Conservation (phyloP, 1,140 invertebrate genomes). For the Zophobas morio region DNA sequence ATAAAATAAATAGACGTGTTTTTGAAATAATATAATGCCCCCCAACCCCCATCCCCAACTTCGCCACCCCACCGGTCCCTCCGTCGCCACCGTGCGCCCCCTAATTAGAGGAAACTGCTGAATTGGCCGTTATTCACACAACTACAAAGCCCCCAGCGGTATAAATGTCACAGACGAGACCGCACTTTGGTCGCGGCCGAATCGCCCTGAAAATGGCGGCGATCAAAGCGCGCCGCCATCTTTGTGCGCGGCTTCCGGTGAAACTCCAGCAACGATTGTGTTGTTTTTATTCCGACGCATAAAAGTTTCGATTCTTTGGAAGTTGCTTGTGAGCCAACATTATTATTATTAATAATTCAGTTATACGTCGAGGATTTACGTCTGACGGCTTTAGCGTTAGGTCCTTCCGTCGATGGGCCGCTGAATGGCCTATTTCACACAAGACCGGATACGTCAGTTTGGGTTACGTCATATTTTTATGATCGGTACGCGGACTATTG, state of each 20-base stretch:
- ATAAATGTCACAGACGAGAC: slow-evolving; percentile 50
- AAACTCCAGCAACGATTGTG: slow-evolving; percentile 11
- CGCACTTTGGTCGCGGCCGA: slow-evolving; percentile 41
- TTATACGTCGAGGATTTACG: slow-evolving; percentile 21
- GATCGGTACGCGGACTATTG: slow-evolving; percentile 10
- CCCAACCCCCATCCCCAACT: not conserved
- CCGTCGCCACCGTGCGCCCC: not conserved
- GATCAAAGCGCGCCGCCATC: slow-evolving; percentile 50
- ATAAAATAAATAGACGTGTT: not conserved
- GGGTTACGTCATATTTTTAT: slow-evolving; percentile 50
- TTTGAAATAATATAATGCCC: not conserved
- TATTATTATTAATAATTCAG: slow-evolving; percentile 34
- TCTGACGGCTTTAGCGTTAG: slow-evolving; percentile 47
- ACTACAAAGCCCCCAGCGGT: slow-evolving; percentile 45
- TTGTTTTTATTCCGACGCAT: not conserved
- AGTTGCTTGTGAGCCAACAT: not conserved
- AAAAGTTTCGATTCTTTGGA: slow-evolving; percentile 2
- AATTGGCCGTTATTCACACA: slow-evolving; percentile 49
- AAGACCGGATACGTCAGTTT: slow-evolving; percentile 53
- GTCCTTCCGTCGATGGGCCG: slow-evolving; percentile 37
- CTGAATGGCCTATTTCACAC: slow-evolving; percentile 51
- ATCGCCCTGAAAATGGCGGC: slow-evolving; percentile 45
- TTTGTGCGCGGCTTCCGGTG: slow-evolving; percentile 47
- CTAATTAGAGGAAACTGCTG: slow-evolving; percentile 53
- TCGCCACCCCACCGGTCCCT: not conserved